Evolutionary conservation across 2,888 invertebrate genomes (phyloP), one percentile per base, ranked within the genome.

Genomic region (Trimorus sp.): DNA sequence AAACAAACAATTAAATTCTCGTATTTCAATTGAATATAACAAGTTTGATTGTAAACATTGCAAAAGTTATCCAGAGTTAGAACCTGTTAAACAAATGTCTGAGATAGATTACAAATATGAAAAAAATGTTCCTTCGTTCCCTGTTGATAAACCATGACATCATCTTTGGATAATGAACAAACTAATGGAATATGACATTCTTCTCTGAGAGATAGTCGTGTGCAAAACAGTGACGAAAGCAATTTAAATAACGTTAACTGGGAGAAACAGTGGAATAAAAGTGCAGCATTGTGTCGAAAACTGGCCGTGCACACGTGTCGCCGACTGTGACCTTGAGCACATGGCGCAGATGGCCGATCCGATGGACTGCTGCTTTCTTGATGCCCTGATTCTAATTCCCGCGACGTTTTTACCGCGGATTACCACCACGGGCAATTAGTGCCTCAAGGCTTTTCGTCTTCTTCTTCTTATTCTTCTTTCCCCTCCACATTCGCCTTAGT

Each of bases 311-410:
- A 48, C 65, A 60, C 68, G 75, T 74, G 65, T 60, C 53, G 56
- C 7, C 26, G 49, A 16, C 5, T 58, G 56, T 79, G 79, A 79
- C 79, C 79, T 79, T 79, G 79, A 79, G 54, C 26, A 45, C 9
- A 38, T 11, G 9, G 68, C 79, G 54, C 79, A 79, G 79, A 79
- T 79, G 79, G 71, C 78, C 66, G 65, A 70, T 75, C 65, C 51
- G 15, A 26, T 40, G 60, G 60, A 63, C 37, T 53, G 26, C 68
- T 11, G 65, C 71, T 78, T 78, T 78, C 73, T 65, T 49, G 60
- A 15, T 40, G 42, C 65, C 42, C 63, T 37, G 73, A 63, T 73
- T 73, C 42, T 59, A 51, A 70, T 70, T 70, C 59, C 51, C 36
- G 14, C 56, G 56, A 63, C 73, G 63, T 63, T 63, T 73, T 65